Evolutionary conservation across 2,113 vertebrate species (phyloP), one percentile per base, ranked within the genome.

Genomic region (Scomber colias): DNA sequence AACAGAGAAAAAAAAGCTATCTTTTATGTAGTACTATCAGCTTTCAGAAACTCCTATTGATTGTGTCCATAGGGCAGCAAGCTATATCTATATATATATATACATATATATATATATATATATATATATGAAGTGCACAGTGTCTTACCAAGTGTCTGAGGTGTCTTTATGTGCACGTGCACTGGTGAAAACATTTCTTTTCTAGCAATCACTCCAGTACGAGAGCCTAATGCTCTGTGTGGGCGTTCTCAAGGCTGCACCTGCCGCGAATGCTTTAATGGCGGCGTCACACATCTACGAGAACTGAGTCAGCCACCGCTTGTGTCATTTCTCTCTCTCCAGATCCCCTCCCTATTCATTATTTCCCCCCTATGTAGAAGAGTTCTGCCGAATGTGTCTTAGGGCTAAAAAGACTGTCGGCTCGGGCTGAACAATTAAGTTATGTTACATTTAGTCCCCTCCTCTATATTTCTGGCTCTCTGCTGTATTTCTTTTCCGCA

Each of bases 171-270:
- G 53, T 62, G 45, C 77, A 53, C 56, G 30, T 60, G 44, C 44
- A 61, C 71, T 19, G 11, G 13, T 46, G 24, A 74, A 65, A 81
- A 49, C 46, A 44, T 81, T 54, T 72, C 14, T 19, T 74, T 63
- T 55, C 19, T 3, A 44, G 40, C 46, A n/a, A 2, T 65, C 5
- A 6, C 67, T 81, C 53, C 24, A 14, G 72, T n/a, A 21, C 5
- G 44, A 68, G 54, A 72, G 74, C 65, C 57, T 61, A 30, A 80
- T 79, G 81, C 73, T 30, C n/a, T 16, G 82, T 19, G 86, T 85
- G 65, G 91, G 86, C 31, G 63, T 70, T 30, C 72, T 87, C 83
- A 35, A 77, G 88, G 74, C 88, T 80, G 76, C 76, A 87, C 90
- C 89, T 84, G 84, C 77, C 17, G 68, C 4, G 24, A 78, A 68